Base-by-base conservation (phyloP, 2,797 vertebrate genomes). In the Schizopygopsis pylzovi region DNA sequence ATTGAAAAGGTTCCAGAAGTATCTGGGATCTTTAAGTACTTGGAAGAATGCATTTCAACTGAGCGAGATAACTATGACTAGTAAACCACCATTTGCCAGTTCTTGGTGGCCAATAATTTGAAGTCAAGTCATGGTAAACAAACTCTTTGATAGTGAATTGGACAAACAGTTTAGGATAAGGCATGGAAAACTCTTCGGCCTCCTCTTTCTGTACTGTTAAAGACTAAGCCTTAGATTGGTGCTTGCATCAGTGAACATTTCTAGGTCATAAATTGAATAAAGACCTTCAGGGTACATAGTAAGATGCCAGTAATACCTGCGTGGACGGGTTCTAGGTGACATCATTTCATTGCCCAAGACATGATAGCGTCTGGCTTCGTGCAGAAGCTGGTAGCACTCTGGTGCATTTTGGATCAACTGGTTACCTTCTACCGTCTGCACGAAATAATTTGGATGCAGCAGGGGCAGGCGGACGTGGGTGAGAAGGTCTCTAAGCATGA, bases 321-420 rank as follows among this genome's bases (percentile, higher is more conserved):
- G 97, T 43, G 98, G 98, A 85, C 97, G 95, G 10, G 98, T 99
- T 91, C 98, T 95, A 85, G 98, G 96, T 72, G 98, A 99, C 97
- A 99, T 99, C 98, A 99, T 99, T 93, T 99, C 98, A 43, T 99
- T 99, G 84, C 98, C 98, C 5, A 99, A 96, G 89, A 99, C 97
- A 18, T 99, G 98, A 92, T 99, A 99, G 47, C 98, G 94, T 45
- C 98, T 94, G 84, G 98, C 98, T 93, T 99, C 98, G 0, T 99
- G 98, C 84, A 99, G 95, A 76, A 99, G 95, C 88, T 98, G 97
- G 59, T 99, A 99, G 94, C 98, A 99, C 89, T 99, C 98, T 0
- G 97, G 97, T 7, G 98, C 96, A 5, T 96, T 99, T 94, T 99
- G 98, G 89, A 99, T 99, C 89, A 99, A 91, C 87, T 97, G 96